Base-by-base conservation (phyloP, 2,888 invertebrate species). In the Lycocerus yunnanus region DNA sequence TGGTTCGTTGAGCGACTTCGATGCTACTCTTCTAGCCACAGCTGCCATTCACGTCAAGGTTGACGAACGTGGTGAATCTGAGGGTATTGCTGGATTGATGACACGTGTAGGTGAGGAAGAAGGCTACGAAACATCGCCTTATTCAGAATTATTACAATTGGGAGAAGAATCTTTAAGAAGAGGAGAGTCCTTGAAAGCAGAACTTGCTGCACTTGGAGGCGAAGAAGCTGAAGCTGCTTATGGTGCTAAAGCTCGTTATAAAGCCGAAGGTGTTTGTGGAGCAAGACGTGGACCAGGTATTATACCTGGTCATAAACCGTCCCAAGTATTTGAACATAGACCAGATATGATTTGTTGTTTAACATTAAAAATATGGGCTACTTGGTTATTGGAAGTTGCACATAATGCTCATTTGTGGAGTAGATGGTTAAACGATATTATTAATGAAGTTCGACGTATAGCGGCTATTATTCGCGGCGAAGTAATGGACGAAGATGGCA, bases 361-460 rank as follows among this genome's bases (percentile, higher is more conserved):
- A 58, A 84, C 85, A 1, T 76, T 86, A 21, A 86, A 86, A 78
- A 83, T 84, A 5, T 86, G 85, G 85, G 85, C 86, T 0, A 83
- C 82, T 1, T 86, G 86, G 86, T 71, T 86, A 14, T 71, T 84
- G 16, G 84, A 86, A 78, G 84, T 86, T 66, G 84, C 85, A 5
- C 83, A 84, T 71, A 86, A 86, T 70, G 84, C 86, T 6, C 84
- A 85, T 69, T 83, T 80, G 21, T 86, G 86, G 86, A 86, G 85
- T 9, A 82, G 81, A 73, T 86, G 86, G 86, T 81, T 85, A 9
- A 82, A 81, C 69, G 80, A 81, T 18, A 82, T 85, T 5, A 84
- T 85, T 21, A 78, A 80, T 43, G 81, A 84, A 77, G 81, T 86
- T 3, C 80, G 83, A 66, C 80, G 84, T 63, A 85, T 82, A 69